Percentiles rank a stretch among this genome's conserved stretches.
These are phyloP conservation scores for Dryas iulia DNA, from an alignment of 1,140 invertebrate genomes.

Conservation along the genomic window DNA sequence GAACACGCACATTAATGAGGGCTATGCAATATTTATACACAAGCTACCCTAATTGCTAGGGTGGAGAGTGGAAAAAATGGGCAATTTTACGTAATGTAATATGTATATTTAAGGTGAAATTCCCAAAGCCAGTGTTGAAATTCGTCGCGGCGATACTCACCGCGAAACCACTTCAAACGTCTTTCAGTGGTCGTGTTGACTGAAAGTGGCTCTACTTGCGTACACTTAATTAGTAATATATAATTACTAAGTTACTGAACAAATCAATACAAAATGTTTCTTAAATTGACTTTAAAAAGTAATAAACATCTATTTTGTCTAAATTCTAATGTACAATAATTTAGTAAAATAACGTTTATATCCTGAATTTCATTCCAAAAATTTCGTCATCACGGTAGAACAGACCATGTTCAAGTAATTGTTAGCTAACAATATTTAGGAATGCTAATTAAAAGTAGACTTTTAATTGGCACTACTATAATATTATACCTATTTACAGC, in stretches of 20 bases:
- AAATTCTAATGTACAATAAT: too few species aligned
- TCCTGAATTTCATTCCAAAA: too few species aligned
- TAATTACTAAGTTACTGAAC: too few species aligned
- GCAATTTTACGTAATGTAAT: slow-evolving; percentile 80
- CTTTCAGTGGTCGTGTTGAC: slow-evolving; percentile 49
- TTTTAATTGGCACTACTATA: too few species aligned
- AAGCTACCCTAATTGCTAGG: slow-evolving; percentile 77
- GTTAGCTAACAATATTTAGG: not conserved
- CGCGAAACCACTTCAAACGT: slow-evolving; percentile 73
- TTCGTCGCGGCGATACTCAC: slow-evolving; percentile 72
- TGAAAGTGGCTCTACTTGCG: slow-evolving; percentile 55
- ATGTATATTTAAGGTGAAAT: slow-evolving; percentile 79
- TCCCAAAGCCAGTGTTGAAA: slow-evolving; percentile 61
- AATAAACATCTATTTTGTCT: too few species aligned
- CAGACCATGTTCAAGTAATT: not conserved
- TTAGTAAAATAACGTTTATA: not conserved
- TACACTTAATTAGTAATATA: not conserved
- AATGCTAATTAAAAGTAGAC: not conserved
- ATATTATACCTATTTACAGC: too few species aligned
- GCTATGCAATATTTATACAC: slow-evolving; percentile 79
- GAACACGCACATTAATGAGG: slow-evolving; percentile 78
- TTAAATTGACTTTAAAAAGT: too few species aligned
- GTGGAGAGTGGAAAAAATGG: slow-evolving; percentile 81
- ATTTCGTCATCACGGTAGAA: too few species aligned
- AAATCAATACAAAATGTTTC: too few species aligned